A percentile compares a stretch with the other conserved stretches of the same genome.
These are phyloP conservation scores for Diogma glabrata DNA, from an alignment of 2,888 invertebrate genomes.

Conservation along the genomic window DNA sequence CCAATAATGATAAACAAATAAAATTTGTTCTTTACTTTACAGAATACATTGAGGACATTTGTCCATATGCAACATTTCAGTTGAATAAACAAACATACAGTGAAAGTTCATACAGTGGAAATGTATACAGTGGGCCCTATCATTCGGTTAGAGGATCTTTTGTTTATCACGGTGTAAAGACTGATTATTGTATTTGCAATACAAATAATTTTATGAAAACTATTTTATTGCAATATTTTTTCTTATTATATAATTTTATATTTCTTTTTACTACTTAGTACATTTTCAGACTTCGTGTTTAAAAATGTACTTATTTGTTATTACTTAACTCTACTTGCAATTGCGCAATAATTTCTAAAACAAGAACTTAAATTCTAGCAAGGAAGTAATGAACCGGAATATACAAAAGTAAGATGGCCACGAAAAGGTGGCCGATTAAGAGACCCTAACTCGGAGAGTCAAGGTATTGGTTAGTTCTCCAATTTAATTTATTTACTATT, in stretches of 20 bases:
- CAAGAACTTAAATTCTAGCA: constrained; percentile 20
- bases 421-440: constrained; percentile 69
- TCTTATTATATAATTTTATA: no score
- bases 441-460: constrained; percentile 73
- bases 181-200: no score
- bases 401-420: constrained; percentile 69
- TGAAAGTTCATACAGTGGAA: constrained; percentile 82
- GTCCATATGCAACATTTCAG: constrained; percentile 87
- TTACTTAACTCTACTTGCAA: no score
- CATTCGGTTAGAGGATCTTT: constrained; percentile 77
- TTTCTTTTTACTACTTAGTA: no score
- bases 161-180: constrained; percentile 81
- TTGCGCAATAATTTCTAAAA: constrained; percentile 6
- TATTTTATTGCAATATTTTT: no score
- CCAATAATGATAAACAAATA: no score
- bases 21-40: no score
- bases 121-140: constrained; percentile 77
- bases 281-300: no score
- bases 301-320: no score
- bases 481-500: no score
- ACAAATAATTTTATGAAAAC: no score
- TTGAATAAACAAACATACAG: constrained; percentile 75
- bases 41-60: constrained; percentile 88
- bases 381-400: constrained; percentile 69
- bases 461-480: no score